These are phyloP conservation scores for Pheosia gnoma DNA, from an alignment of 2,888 invertebrate species.

Conservation along the genomic window DNA sequence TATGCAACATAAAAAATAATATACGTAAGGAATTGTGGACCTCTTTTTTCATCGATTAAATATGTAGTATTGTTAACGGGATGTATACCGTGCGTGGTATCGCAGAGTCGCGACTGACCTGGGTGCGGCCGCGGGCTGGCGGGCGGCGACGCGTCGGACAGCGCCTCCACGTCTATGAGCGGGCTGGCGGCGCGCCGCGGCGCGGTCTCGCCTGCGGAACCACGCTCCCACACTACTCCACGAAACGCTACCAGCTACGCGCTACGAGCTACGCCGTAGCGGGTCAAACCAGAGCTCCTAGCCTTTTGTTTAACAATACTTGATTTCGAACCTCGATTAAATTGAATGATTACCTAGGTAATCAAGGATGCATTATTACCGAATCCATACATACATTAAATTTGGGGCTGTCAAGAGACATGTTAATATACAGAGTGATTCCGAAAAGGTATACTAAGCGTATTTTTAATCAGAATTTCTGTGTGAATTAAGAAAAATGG, in stretches of 20 bases:
- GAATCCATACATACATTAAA: neutral
- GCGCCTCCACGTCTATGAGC: conserved; percentile 87
- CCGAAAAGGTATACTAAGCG: no score
- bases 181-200: conserved; percentile 85
- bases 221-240: conserved; percentile 45
- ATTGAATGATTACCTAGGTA: no score
- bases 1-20: no score
- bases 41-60: neutral
- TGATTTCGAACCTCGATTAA: neutral
- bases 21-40: no score
- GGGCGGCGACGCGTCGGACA: conserved; percentile 84
- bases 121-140: conserved; percentile 71
- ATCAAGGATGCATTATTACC: no score
- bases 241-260: neutral
- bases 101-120: conserved; percentile 81
- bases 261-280: conserved; percentile 41
- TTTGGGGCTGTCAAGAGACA: no score
- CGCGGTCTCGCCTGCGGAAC: conserved; percentile 86
- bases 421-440: no score
- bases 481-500: no score
- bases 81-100: conserved; percentile 73
- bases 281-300: conserved; percentile 34
- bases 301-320: neutral
- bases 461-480: no score
- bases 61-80: conserved; percentile 18